Conservation (phyloP, 2,113 vertebrate genomes). For the Nanger granti region DNA sequence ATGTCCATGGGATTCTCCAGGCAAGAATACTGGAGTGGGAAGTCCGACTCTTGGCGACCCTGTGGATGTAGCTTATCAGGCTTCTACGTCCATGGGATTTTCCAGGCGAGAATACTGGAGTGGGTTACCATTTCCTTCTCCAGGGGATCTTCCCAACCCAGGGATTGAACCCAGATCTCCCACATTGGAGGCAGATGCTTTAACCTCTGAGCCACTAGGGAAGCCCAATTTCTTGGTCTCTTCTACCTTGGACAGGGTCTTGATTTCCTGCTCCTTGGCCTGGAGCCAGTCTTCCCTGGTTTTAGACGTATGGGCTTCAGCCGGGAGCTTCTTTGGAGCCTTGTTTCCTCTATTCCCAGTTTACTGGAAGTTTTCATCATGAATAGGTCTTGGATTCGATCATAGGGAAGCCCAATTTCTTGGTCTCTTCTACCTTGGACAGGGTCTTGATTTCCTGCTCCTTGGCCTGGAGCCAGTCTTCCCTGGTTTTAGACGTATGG, state of each 20-base stretch:
- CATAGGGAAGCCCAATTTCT: slow-evolving; percentile 81
- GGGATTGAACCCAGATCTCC: too few relatives aligned
- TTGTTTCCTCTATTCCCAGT: background rate
- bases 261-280: slow-evolving; percentile 98
- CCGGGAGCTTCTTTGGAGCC: background rate
- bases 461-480: slow-evolving; percentile 95
- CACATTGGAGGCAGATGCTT: too few relatives aligned
- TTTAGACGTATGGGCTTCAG: slow-evolving; percentile 92
- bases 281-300: slow-evolving; percentile 95
- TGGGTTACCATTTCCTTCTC: too few relatives aligned
- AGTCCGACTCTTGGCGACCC: too few relatives aligned
- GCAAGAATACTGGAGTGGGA: too few relatives aligned
- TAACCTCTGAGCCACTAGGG: background rate
- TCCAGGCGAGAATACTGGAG: too few relatives aligned
- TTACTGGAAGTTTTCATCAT: background rate
- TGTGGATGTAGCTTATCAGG: too few relatives aligned
- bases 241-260: slow-evolving; percentile 94
- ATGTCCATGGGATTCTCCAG: too few relatives aligned
- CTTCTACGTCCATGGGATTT: too few relatives aligned
- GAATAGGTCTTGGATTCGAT: background rate
- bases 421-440: slow-evolving; percentile 95
- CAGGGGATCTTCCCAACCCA: too few relatives aligned
- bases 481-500: slow-evolving; percentile 94
- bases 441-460: slow-evolving; percentile 96
- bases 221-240: slow-evolving; percentile 90